Evolutionary conservation across 2,888 invertebrate species (phyloP).

Genomic region (Platycheirus rosarum): DNA sequence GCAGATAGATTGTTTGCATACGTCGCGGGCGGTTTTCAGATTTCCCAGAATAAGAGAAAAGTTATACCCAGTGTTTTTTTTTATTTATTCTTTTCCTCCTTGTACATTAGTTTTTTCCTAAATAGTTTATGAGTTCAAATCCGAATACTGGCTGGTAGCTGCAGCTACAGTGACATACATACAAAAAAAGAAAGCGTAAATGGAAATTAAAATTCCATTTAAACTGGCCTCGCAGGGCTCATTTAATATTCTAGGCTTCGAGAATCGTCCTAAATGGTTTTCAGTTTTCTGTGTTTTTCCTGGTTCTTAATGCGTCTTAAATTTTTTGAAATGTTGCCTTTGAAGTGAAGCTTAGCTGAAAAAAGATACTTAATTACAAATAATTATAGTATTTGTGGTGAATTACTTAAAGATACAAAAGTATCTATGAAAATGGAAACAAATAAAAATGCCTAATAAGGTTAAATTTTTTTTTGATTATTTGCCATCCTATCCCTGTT

Average conservation of each 20-base stretch:
- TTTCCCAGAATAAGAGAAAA: conserved; percentile 42
- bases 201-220: conserved; percentile 44
- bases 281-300: not conserved
- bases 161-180: conserved; percentile 5
- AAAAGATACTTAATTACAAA: conserved; percentile 1
- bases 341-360: too few species aligned
- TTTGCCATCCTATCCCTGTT: conserved; percentile 29
- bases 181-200: conserved; percentile 4
- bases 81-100: conserved; percentile 6
- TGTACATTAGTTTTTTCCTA: conserved; percentile 16
- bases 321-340: not conserved
- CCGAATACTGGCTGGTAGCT: conserved; percentile 31
- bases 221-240: conserved; percentile 53
- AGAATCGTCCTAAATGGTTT: conserved; percentile 27
- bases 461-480: conserved; percentile 29
- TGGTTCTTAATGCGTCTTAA: not conserved
- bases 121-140: conserved; percentile 61
- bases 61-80: conserved; percentile 24
- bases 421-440: not conserved
- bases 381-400: too few species aligned
- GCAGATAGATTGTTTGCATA: conserved; percentile 65
- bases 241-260: conserved; percentile 61
- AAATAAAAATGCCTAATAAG: conserved; percentile 23
- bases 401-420: not conserved
- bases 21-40: conserved; percentile 54